Evolutionary conservation across 2,888 invertebrate species (phyloP), one percentile per base, ranked within the genome.

Genomic region (Branchellion lobata): DNA sequence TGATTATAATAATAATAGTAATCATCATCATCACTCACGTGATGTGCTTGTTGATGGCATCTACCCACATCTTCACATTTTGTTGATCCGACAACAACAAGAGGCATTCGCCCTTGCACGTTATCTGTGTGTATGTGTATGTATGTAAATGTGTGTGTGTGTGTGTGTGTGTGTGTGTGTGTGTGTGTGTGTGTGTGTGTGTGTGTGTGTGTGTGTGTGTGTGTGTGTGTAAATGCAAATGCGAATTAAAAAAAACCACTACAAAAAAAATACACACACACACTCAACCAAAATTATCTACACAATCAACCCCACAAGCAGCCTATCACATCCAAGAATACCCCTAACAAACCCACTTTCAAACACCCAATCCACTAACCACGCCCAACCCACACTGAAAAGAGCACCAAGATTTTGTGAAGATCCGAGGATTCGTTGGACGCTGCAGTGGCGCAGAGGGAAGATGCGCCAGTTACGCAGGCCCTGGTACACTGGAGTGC

Each of bases 381-480:
- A 36, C 29, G 36, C n/a, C 31, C 0, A 5, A 40, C 79, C 74
- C 24, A 83, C 83, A 33, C 79, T 82, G 76, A 83, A 83, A 40
- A 83, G 81, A 1, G 82, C 61, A 14, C 81, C 83, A 27, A 81
- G 79, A 1, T 79, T 81, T 24, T 81, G 61, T 40, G 79, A 77
- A 61, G 78, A 74, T 24, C 83, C 83, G 57, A 83, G 80, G 36
- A 83, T 82, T 3, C 80, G 78, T 31, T 88, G 86, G 0, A 92
- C 89, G 82, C 89, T 90, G 85, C 92, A 92, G 85, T 92, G 92
- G 80, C 91, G 91, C 8, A 93, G 86, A 0, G 93, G 92, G 79
- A 92, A 89, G 68, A 92, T 90, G 84, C 91, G 91, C 81, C 90
- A 90, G 83, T 92, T 91, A 0, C 91, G 90, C 84, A 90, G 90